Evolutionary conservation across 2,113 vertebrate species (phyloP), one percentile per base, ranked within the genome.

Genomic region (Ageneiosus marmoratus): DNA sequence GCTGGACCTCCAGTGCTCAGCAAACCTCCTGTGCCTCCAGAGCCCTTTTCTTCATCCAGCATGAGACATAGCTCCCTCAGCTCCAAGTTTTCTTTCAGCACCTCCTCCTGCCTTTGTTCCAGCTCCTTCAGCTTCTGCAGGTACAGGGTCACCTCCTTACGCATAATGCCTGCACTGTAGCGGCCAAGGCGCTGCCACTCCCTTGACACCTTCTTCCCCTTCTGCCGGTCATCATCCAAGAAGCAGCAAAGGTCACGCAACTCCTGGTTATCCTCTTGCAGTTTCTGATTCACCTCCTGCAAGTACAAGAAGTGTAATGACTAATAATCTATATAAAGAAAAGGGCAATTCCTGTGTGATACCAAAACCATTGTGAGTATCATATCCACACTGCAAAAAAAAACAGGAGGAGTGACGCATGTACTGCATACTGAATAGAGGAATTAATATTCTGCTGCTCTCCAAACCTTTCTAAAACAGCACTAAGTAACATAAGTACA

Each of bases 211-310:
- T 95, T 94, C 91, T 97, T 98, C 86, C 96, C 97, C 83, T 99
- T 99, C 94, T 99, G 98, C 51, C 97, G 92, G 91, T 99, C 98
- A 0, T 99, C 98, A 2, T 99, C 98, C 89, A 99, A 92, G 90
- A 99, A 99, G 84, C 97, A 99, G 91, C 97, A 99, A 41, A 99
- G 95, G 89, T 99, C 97, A 83, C 97, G 91, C 89, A 99, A 94
- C 62, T 99, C 98, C 88, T 98, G 97, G 94, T 98, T 98, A 90
- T 99, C 98, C 88, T 99, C 96, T 89, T 99, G 98, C 80, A 99
- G 95, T 87, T 98, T 97, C 95, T 97, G 96, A 92, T 99, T 99
- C 90, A 99, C 95, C 53, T 99, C 97, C 97, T 99, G 92, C 37
- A 84, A 88, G 78, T 56, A 78, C 27, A 87, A 53, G n/a, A 27